Conservation (phyloP, 2,113 vertebrate species). For the Pseudorectes ferrugineus region DNA sequence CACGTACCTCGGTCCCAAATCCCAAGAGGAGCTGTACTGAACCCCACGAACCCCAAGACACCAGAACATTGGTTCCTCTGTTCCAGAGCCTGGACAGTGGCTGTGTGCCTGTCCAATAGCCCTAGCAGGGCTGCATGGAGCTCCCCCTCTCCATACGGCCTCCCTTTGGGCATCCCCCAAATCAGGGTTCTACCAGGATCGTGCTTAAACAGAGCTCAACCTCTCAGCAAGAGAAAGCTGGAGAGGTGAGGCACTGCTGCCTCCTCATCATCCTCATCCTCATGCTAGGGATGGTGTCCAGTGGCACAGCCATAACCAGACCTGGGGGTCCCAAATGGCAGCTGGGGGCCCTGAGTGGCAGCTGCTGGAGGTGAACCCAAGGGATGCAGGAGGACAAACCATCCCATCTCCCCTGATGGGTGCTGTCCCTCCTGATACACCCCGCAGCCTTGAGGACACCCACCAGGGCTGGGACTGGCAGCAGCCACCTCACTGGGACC, state of each 20-base stretch:
- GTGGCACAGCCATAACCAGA: neutral
- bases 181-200: neutral
- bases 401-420: neutral
- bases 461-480: neutral
- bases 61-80: fast-evolving
- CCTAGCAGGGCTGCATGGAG: fast-evolving
- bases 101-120: fast-evolving
- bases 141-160: neutral
- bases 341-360: neutral
- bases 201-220: neutral
- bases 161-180: neutral
- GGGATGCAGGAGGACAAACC: neutral
- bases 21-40: neutral
- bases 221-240: neutral
- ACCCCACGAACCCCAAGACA: fast-evolving
- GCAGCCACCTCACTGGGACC: fast-evolving
- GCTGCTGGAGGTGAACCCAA: too few relatives aligned
- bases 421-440: fast-evolving
- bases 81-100: neutral
- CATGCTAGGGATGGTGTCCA: fast-evolving
- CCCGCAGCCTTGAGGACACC: fast-evolving
- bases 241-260: neutral
- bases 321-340: neutral
- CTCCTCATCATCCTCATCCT: neutral
- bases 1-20: fast-evolving